Conservation (phyloP, 1,140 invertebrate species). For the Zaprionus nigranus region DNA sequence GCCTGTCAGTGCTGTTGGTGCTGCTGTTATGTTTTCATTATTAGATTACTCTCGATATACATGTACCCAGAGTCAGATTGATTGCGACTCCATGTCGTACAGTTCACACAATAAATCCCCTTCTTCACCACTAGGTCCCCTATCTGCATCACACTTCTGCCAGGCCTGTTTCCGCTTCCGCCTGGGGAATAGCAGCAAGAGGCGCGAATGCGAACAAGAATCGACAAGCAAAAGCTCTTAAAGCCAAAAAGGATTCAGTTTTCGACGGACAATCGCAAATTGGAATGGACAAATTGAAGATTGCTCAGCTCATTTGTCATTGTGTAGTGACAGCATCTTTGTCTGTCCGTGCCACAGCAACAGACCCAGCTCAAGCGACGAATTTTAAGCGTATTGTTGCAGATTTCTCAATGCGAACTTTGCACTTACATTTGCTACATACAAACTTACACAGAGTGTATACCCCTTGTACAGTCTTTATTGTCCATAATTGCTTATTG, state of each 20-base stretch:
- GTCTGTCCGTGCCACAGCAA: background rate
- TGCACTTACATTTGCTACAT: background rate
- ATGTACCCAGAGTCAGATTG: background rate
- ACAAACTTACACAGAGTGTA: background rate
- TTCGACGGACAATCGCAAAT: background rate
- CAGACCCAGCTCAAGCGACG: background rate
- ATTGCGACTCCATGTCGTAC: background rate
- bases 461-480: too few species aligned
- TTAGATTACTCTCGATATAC: slow-evolving; percentile 6
- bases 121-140: background rate
- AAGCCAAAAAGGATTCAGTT: slow-evolving; percentile 4
- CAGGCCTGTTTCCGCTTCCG: background rate
- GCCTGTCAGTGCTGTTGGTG: background rate
- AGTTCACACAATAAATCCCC: too few species aligned
- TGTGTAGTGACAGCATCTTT: background rate
- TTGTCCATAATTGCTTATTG: too few species aligned
- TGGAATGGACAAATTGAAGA: slow-evolving; percentile 7
- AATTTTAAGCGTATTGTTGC: slow-evolving; percentile 2
- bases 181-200: background rate
- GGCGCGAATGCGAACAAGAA: background rate
- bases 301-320: slow-evolving; percentile 7
- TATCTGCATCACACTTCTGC: background rate
- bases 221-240: slow-evolving; percentile 11
- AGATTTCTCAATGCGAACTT: background rate
- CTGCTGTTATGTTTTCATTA: slow-evolving; percentile 2